Evolutionary conservation across 2,113 vertebrate genomes (phyloP).

Genomic region (Barnardius zonarius): DNA sequence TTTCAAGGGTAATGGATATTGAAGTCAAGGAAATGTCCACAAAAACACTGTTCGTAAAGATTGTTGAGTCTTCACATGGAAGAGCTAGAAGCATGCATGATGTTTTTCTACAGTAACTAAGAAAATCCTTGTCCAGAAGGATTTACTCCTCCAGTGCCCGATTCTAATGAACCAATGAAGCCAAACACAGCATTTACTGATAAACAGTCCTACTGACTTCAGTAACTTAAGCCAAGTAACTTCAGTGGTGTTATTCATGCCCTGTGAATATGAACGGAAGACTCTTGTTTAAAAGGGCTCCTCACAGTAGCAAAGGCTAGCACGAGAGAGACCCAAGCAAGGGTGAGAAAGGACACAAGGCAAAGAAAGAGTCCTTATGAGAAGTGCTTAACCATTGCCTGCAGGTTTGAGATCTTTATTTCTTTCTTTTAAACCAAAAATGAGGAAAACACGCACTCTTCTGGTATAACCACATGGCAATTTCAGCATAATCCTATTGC

Average conservation of each 20-base stretch:
- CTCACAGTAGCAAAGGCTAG: slow-evolving; percentile 29
- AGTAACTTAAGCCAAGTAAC: slow-evolving; percentile 52
- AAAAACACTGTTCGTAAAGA: not conserved
- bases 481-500: not conserved
- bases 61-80: not conserved
- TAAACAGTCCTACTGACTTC: slow-evolving; percentile 41
- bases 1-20: not conserved
- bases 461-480: not conserved
- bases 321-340: not conserved
- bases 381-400: not conserved
- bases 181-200: slow-evolving; percentile 58
- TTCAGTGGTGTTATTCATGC: slow-evolving; percentile 61
- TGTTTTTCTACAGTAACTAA: not conserved
- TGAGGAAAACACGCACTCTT: not conserved
- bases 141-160: not conserved
- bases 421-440: not conserved
- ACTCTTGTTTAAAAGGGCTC: slow-evolving; percentile 34
- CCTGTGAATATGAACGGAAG: slow-evolving; percentile 54
- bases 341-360: slow-evolving; percentile 18
- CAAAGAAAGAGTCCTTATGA: slow-evolving; percentile 14
- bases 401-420: not conserved
- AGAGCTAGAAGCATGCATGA: not conserved
- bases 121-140: slow-evolving; percentile 32
- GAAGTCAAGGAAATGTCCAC: not conserved
- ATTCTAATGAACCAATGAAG: not conserved